Percentiles rank a stretch among this genome's conserved stretches.
These are phyloP conservation scores for Cottoperca gobio DNA, from an alignment of 2,797 vertebrate species.

Conservation along the genomic window DNA sequence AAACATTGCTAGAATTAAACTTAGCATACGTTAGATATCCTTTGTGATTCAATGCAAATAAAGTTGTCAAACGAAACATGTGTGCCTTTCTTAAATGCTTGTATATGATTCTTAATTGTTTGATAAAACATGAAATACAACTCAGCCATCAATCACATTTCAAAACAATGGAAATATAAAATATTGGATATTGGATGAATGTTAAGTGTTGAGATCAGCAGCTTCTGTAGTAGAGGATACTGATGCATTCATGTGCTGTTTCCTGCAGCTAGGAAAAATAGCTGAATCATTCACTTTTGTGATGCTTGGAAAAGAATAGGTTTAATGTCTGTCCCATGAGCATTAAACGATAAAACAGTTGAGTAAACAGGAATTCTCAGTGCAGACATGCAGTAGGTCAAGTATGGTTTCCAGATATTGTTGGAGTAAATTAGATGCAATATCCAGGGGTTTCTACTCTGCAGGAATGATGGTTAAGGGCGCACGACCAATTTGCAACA, in stretches of 20 bases:
- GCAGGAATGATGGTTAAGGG: background rate
- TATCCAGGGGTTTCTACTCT: background rate
- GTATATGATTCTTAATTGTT: background rate
- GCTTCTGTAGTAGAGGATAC: background rate
- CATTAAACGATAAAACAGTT: background rate
- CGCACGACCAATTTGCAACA: slow-evolving; percentile 1
- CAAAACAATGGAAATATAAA: background rate
- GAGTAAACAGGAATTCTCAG: background rate
- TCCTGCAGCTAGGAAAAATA: slow-evolving; percentile 4
- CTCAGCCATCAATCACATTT: background rate
- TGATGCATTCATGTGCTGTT: slow-evolving; percentile 13
- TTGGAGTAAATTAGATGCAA: background rate
- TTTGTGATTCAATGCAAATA: slow-evolving; percentile 69
- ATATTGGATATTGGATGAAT: background rate
- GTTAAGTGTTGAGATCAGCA: slow-evolving; percentile 8
- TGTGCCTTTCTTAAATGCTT: slow-evolving; percentile 40
- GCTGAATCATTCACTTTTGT: background rate
- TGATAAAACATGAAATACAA: slow-evolving; percentile 1
- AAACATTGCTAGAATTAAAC: slow-evolving; percentile 57
- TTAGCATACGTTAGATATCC: slow-evolving; percentile 60
- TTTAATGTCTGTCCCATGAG: background rate
- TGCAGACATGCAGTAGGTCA: background rate
- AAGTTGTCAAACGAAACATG: slow-evolving; percentile 65
- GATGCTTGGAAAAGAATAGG: background rate
- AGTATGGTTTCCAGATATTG: background rate